Evolutionary conservation across 2,888 invertebrate species (phyloP).

Genomic region (Polydrusus tereticollis): DNA sequence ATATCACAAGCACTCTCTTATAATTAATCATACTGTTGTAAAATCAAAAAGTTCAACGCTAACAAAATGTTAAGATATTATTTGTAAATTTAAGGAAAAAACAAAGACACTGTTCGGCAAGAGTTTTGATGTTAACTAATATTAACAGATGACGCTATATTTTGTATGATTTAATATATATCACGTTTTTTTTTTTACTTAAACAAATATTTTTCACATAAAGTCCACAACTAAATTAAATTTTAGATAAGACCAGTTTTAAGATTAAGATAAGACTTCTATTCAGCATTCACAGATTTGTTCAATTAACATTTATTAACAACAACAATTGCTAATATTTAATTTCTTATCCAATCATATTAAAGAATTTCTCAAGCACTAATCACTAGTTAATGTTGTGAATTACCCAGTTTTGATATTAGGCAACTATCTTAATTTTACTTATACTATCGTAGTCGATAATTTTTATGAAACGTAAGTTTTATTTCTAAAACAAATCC

Average conservation of each 20-base stretch:
- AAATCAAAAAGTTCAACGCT: too few species aligned
- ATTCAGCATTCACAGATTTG: not conserved
- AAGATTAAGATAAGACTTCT: not conserved
- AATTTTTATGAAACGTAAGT: too few species aligned
- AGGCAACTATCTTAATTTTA: not conserved
- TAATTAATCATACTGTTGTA: slow-evolving; percentile 23
- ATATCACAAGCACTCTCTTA: slow-evolving; percentile 82
- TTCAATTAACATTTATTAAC: slow-evolving; percentile 8
- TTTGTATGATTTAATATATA: too few species aligned
- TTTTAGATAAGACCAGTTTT: not conserved
- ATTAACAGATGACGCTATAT: not conserved
- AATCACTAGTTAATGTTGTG: not conserved
- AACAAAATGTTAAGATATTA: not conserved
- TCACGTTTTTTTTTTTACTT: not conserved
- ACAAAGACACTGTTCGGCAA: not conserved
- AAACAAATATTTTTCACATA: not conserved
- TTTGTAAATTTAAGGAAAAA: not conserved
- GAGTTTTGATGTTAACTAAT: not conserved
- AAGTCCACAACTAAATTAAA: not conserved
- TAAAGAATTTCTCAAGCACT: slow-evolving; percentile 3
- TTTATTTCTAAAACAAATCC: too few species aligned
- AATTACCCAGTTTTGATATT: not conserved
- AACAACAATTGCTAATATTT: slow-evolving; percentile 6
- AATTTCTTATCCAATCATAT: not conserved
- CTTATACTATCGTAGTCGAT: too few species aligned